Conservation (phyloP, 2,113 vertebrate species). For the Indicator indicator region DNA sequence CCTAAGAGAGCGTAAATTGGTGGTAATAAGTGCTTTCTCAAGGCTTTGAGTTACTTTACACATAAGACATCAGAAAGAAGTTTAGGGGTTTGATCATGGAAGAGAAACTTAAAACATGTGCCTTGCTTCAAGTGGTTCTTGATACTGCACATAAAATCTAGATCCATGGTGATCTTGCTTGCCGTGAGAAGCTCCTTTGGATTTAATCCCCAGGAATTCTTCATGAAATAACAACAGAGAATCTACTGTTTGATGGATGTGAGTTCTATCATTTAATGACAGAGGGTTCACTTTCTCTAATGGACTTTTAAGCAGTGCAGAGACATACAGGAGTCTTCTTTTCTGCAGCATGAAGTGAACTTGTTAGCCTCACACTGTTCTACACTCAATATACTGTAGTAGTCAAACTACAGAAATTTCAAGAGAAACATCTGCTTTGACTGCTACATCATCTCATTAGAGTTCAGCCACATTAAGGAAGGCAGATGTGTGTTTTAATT, state of each 20-base stretch:
- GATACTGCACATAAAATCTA: constrained; percentile 10
- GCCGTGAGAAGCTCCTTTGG: neutral
- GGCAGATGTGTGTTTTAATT: constrained; percentile 5
- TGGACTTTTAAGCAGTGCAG: neutral
- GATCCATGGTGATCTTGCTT: constrained; percentile 38
- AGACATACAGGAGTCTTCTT: neutral
- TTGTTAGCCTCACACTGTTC: neutral
- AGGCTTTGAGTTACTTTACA: constrained; percentile 50
- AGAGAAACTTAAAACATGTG: neutral
- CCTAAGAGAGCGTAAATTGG: neutral
- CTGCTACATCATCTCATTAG: constrained; percentile 1
- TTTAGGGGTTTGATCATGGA: constrained; percentile 38
- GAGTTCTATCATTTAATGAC: constrained; percentile 29
- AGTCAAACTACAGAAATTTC: neutral
- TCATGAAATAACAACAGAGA: constrained; percentile 16
- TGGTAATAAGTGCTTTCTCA: constrained; percentile 27
- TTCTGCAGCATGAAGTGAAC: constrained; percentile 5
- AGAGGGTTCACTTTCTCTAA: constrained; percentile 21
- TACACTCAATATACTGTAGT: neutral
- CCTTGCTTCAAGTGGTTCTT: constrained; percentile 46
- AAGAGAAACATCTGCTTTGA: neutral
- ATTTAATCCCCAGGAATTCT: constrained; percentile 42
- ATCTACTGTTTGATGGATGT: constrained; percentile 42
- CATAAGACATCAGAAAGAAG: constrained; percentile 33
- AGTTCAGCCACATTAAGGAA: neutral